These are phyloP conservation scores for Perognathus longimembris DNA, from an alignment of 2,113 vertebrate species.

Conservation along the genomic window DNA sequence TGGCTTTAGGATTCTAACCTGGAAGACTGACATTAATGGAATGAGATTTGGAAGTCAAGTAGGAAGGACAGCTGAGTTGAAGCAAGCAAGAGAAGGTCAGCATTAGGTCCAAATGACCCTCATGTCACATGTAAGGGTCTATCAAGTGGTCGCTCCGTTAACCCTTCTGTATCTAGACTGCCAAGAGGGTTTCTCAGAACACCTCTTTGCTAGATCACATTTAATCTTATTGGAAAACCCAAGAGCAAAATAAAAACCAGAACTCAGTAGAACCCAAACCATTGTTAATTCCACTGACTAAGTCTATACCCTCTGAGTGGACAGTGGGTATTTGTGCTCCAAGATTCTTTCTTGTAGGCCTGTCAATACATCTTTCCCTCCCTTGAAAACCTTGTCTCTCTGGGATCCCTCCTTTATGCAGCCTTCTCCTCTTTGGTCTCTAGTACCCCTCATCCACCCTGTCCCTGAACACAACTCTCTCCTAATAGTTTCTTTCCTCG, in stretches of 20 bases:
- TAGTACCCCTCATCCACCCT: not conserved
- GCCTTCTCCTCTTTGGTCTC: not conserved
- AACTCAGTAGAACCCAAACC: not conserved
- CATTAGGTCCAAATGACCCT: not conserved
- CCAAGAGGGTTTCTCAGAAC: conserved; percentile 45
- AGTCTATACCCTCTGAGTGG: not conserved
- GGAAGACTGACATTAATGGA: conserved; percentile 68
- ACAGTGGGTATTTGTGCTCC: not conserved
- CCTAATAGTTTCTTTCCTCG: not conserved
- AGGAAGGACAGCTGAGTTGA: conserved; percentile 37
- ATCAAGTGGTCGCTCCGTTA: not conserved
- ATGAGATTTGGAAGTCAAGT: conserved; percentile 67
- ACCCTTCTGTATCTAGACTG: conserved; percentile 17
- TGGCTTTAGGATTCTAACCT: conserved; percentile 68
- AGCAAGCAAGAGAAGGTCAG: not conserved
- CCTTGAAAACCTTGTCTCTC: not conserved
- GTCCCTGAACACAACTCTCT: not conserved
- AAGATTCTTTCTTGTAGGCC: not conserved
- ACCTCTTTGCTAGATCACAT: not conserved
- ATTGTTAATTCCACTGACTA: not conserved
- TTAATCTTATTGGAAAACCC: not conserved
- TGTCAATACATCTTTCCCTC: not conserved
- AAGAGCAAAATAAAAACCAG: not conserved
- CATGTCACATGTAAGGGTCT: not conserved
- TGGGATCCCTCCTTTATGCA: not conserved